Evolutionary conservation across 2,888 invertebrate species (phyloP).

Genomic region (Melinaea marsaeus): DNA sequence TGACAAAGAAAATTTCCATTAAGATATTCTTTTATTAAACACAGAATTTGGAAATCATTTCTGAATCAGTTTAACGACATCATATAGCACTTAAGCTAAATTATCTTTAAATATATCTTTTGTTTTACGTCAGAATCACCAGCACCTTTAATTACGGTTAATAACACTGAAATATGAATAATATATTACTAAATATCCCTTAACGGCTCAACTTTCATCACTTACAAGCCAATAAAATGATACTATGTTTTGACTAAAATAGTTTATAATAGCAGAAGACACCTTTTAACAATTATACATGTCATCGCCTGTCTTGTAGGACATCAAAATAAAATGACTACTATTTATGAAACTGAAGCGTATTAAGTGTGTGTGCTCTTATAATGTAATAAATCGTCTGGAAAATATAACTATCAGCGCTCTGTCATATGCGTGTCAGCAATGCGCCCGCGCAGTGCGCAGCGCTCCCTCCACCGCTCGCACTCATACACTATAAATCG

Average conservation of each 20-base stretch:
- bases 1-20: too few relatives aligned
- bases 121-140: too few relatives aligned
- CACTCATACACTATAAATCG: conserved; percentile 67
- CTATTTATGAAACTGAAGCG: conserved; percentile 74
- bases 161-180: not conserved
- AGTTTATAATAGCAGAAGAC: conserved; percentile 56
- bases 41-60: too few relatives aligned
- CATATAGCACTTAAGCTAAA: too few relatives aligned
- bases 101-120: too few relatives aligned
- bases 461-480: conserved; percentile 35
- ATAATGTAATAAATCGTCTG: conserved; percentile 77
- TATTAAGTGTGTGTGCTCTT: conserved; percentile 72
- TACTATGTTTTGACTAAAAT: conserved; percentile 61
- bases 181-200: conserved; percentile 8
- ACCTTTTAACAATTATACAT: conserved; percentile 68
- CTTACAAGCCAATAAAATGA: conserved; percentile 8
- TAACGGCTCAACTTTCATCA: not conserved
- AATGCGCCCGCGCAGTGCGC: conserved; percentile 38
- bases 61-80: too few relatives aligned
- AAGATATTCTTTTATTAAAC: too few relatives aligned
- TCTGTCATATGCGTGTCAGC: conserved; percentile 67
- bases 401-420: conserved; percentile 75
- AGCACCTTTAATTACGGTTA: not conserved
- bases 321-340: conserved; percentile 76
- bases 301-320: conserved; percentile 73